These are phyloP conservation scores for Corvus moneduloides DNA, from an alignment of 2,113 vertebrate genomes.

Conservation along the genomic window DNA sequence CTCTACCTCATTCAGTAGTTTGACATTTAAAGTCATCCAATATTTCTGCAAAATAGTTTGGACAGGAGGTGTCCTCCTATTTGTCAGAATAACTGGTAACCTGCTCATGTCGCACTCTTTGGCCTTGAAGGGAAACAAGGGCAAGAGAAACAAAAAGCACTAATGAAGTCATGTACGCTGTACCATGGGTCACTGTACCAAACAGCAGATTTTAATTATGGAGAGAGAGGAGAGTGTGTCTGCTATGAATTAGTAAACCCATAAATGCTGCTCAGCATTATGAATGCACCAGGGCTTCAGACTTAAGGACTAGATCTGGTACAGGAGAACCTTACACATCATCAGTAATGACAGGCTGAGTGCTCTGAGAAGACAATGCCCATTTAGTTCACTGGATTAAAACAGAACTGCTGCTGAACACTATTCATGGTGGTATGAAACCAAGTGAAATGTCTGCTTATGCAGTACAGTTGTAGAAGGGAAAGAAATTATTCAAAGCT, in stretches of 20 bases:
- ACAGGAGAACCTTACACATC: neutral
- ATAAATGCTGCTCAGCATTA: neutral
- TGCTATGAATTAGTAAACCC: neutral
- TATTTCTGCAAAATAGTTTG: neutral
- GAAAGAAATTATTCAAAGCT: neutral
- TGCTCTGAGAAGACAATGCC: neutral
- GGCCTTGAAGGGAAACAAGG: neutral
- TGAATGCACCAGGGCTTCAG: neutral
- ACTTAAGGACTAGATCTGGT: neutral
- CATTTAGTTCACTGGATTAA: neutral
- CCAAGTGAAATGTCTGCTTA: slow-evolving; percentile 1
- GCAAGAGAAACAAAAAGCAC: neutral
- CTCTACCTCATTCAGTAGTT: neutral
- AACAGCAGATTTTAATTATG: neutral
- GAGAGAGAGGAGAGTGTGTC: neutral
- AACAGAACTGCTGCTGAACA: neutral
- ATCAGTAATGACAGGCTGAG: neutral
- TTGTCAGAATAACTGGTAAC: neutral
- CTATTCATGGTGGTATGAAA: neutral
- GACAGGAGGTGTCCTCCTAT: neutral
- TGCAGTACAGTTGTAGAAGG: neutral
- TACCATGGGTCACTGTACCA: neutral
- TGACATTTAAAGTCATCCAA: neutral
- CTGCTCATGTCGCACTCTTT: neutral
- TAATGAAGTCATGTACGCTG: neutral